Evolutionary conservation across 2,888 invertebrate species (phyloP), one percentile per base, ranked within the genome.

Genomic region (Pachliopta kotzebuea): DNA sequence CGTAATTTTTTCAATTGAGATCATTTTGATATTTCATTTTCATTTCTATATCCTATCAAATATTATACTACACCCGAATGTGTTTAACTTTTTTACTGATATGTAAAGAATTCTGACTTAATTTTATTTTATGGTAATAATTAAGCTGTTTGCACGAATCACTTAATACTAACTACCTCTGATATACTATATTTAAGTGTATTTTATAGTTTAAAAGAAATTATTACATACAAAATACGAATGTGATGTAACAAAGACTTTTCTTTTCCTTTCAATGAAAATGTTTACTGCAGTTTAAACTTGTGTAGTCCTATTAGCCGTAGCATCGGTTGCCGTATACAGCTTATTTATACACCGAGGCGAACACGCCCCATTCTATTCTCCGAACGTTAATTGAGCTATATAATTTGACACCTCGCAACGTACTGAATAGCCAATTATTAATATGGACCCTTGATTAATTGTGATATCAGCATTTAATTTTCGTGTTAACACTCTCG

Each of bases 391-490:
- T 90, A 90, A 90, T 90, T 88, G 90, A 90, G 89, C 87, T 85
- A 90, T 90, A 90, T 90, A 90, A 88, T 90, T 90, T 90, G 90
- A 90, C 90, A 91, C 90, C 90, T 90, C 88, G 83, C 86, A 80
- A 81, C 81, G 81, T 80, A 82, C 84, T 90, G 90, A 90, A 91
- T 90, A 90, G 90, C 86, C 90, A 91, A 91, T 90, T 90, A 90
- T 89, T 89, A 90, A 90, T 90, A 90, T 90, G 85, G 88, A 79
- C 84, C 83, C 87, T 90, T 90, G 90, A 91, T 91, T 90, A 91
- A 91, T 91, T 90, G 88, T 91, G 90, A 90, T 91, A 91, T 91
- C 90, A 91, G 90, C 90, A 90, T 90, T 91, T 91, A 90, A 91
- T 90, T 90, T 91, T 88, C 90, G 84, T 90, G 90, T 90, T 91